These are phyloP conservation scores for Vulpes lagopus DNA, from an alignment of 2,113 vertebrate genomes.

Conservation along the genomic window DNA sequence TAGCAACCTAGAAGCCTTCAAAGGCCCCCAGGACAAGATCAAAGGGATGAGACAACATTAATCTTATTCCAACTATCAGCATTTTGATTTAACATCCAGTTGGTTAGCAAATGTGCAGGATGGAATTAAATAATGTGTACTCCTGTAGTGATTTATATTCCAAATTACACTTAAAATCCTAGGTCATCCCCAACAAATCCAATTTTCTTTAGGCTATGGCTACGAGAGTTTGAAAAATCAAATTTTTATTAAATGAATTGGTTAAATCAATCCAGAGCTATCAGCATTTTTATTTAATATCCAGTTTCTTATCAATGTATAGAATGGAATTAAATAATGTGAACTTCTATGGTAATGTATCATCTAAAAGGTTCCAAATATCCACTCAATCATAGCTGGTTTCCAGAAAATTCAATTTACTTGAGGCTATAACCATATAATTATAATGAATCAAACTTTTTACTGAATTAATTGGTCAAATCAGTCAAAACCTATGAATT, in stretches of 20 bases:
- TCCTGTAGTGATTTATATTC: neutral
- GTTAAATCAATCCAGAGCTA: constrained; percentile 27
- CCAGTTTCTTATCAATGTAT: constrained; percentile 13
- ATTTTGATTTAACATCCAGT: constrained; percentile 37
- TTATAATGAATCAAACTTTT: constrained; percentile 49
- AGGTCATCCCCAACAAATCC: neutral
- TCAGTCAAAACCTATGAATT: constrained; percentile 46
- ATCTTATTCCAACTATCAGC: neutral
- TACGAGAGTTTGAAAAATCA: constrained; percentile 45
- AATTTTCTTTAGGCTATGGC: constrained; percentile 32
- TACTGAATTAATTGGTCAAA: constrained; percentile 15
- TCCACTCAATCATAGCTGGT: neutral
- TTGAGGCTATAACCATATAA: neutral
- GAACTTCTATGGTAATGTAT: neutral
- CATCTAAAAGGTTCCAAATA: constrained; percentile 23
- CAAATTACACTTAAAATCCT: constrained; percentile 22
- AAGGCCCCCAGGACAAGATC: neutral
- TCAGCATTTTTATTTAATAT: constrained; percentile 64
- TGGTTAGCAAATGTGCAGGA: neutral
- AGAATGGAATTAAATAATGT: constrained; percentile 28
- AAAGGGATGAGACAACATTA: neutral
- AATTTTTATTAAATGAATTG: constrained; percentile 40
- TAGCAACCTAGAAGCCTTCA: neutral
- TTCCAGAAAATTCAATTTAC: constrained; percentile 15
- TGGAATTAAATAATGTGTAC: neutral